Conservation (phyloP, 2,888 invertebrate genomes). For the Pogonocherus hispidulus region DNA sequence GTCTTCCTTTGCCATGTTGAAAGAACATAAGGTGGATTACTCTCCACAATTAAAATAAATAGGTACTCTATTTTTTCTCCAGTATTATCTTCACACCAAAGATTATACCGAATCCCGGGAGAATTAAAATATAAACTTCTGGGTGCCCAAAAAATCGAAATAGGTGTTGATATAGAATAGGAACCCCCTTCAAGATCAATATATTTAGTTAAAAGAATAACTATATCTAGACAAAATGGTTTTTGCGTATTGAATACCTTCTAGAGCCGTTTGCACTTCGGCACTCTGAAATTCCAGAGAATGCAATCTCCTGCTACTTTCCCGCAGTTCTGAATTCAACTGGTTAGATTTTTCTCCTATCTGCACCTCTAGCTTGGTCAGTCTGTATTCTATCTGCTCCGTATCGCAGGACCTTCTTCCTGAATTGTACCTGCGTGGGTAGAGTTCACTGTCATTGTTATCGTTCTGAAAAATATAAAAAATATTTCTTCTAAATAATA, state of each 20-base stretch:
- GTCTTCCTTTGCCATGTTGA: too few relatives aligned
- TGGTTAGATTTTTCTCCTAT: slow-evolving; percentile 66
- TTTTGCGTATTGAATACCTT: slow-evolving; percentile 55
- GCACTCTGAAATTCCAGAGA: slow-evolving; percentile 67
- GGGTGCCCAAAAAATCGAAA: too few relatives aligned
- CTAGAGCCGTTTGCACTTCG: slow-evolving; percentile 63
- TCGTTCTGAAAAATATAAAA: neutral
- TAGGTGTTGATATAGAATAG: too few relatives aligned
- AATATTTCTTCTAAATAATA: neutral
- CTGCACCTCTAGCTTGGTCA: slow-evolving; percentile 67
- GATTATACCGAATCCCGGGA: too few relatives aligned
- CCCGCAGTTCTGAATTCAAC: slow-evolving; percentile 65
- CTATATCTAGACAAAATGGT: too few relatives aligned
- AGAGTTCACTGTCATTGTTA: slow-evolving; percentile 2
- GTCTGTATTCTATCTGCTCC: slow-evolving; percentile 53
- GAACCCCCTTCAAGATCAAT: too few relatives aligned
- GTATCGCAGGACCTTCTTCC: slow-evolving; percentile 34
- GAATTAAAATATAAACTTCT: too few relatives aligned
- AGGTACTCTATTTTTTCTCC: too few relatives aligned
- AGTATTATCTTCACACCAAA: too few relatives aligned
- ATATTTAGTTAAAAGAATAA: too few relatives aligned
- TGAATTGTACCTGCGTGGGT: neutral
- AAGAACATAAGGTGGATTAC: too few relatives aligned
- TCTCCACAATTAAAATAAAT: too few relatives aligned
- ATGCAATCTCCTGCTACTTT: slow-evolving; percentile 65